Evolutionary conservation across 2,113 vertebrate species (phyloP).

Genomic region (Calidris pygmaea): DNA sequence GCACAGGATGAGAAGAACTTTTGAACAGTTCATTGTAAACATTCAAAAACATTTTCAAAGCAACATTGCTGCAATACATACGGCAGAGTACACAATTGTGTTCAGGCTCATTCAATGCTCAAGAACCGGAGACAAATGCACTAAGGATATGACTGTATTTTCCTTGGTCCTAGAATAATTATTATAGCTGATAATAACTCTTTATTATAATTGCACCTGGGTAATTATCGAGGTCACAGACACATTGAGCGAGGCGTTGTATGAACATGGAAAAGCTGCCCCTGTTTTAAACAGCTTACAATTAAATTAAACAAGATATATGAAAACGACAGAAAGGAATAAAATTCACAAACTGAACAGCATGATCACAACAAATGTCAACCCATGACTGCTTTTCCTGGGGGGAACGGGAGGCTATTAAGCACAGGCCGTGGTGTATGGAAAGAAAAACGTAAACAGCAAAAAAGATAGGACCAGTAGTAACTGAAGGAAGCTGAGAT

Average conservation of each 20-base stretch:
- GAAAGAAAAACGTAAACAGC: background rate
- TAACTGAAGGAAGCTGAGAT: background rate
- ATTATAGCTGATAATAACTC: constrained; percentile 25
- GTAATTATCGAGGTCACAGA: constrained; percentile 1
- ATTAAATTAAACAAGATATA: constrained; percentile 37
- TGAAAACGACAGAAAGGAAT: constrained; percentile 9
- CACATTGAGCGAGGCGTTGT: background rate
- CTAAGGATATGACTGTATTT: background rate
- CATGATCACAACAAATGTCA: background rate
- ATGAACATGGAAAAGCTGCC: constrained; percentile 3
- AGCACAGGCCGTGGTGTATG: background rate
- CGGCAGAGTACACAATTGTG: background rate
- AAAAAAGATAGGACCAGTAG: background rate
- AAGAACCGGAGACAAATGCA: background rate
- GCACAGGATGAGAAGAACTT: background rate
- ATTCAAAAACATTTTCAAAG: background rate
- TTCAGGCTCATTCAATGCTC: constrained; percentile 8
- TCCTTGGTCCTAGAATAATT: constrained; percentile 19
- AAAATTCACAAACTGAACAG: background rate
- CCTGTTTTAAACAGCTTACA: constrained; percentile 15
- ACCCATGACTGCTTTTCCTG: background rate
- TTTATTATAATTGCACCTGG: constrained; percentile 36
- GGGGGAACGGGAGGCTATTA: background rate
- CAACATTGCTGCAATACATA: background rate
- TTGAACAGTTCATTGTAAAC: background rate